phyloP scores from a whole-genome alignment of 2,888 invertebrate species.

The Eulithis prunata region DNA sequence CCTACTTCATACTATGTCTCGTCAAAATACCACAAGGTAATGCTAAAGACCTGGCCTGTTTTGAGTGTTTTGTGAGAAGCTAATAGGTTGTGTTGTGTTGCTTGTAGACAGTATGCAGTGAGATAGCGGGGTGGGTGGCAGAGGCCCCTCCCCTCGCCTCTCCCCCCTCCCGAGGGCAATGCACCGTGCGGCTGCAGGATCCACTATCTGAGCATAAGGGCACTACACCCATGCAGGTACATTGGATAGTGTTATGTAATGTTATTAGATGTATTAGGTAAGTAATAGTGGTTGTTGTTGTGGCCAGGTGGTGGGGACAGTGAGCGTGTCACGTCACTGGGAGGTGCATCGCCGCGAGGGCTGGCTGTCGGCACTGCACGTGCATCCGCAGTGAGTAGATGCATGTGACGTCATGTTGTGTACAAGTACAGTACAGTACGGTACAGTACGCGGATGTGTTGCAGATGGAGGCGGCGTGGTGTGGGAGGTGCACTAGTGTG shows the following conservation, averaged over 20 bases:
- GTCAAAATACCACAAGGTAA: not conserved
- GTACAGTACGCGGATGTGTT: not conserved
- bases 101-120: conserved; percentile 67
- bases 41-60: too few species aligned
- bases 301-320: conserved; percentile 55
- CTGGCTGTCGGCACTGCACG: conserved; percentile 57
- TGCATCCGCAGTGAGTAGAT: conserved; percentile 41
- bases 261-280: not conserved
- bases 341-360: conserved; percentile 46
- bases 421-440: not conserved
- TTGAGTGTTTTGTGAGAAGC: too few species aligned
- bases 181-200: conserved; percentile 25
- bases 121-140: conserved; percentile 81
- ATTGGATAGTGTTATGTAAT: not conserved
- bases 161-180: not conserved
- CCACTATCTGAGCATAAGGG: conserved; percentile 14
- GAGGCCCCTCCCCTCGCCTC: conserved; percentile 15
- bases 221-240: conserved; percentile 1
- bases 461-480: conserved; percentile 50
- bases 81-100: not conserved
- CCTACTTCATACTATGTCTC: not conserved
- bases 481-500: conserved; percentile 48
- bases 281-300: not conserved
- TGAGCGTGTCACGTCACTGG: conserved; percentile 53
- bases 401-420: conserved; percentile 49